Evolutionary conservation across 2,797 vertebrate genomes (phyloP).

Genomic region (Anguilla obscura): DNA sequence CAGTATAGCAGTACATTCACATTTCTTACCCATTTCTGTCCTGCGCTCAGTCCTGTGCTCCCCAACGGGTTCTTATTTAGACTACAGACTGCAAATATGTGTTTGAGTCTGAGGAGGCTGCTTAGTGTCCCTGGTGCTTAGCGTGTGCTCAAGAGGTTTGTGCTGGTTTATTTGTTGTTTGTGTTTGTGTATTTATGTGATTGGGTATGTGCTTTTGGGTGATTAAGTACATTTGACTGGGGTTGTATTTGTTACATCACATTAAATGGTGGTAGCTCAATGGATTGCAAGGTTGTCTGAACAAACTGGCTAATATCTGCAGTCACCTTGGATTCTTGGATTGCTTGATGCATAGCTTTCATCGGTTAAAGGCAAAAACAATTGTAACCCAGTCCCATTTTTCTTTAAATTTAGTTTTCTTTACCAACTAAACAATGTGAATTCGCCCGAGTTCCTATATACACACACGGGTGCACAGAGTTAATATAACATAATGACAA

Average conservation of each 20-base stretch:
- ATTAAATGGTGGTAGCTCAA: too few species aligned
- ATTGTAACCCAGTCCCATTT: too few species aligned
- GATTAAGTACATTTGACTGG: neutral
- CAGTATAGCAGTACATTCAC: neutral
- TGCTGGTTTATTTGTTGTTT: neutral
- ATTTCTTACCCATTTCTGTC: neutral
- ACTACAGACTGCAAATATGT: neutral
- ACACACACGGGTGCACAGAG: too few species aligned
- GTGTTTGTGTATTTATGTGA: slow-evolving; percentile 20
- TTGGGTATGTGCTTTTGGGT: slow-evolving; percentile 21
- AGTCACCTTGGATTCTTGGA: too few species aligned
- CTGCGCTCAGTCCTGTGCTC: slow-evolving; percentile 13
- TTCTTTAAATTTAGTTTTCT: too few species aligned
- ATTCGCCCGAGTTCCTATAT: too few species aligned
- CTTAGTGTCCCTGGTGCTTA: neutral
- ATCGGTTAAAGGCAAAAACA: too few species aligned
- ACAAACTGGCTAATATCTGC: too few species aligned
- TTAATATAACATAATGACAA: too few species aligned
- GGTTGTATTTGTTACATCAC: neutral
- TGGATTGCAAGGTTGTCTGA: too few species aligned
- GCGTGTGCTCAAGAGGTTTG: neutral
- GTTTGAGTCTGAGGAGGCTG: neutral
- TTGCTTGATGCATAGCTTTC: too few species aligned
- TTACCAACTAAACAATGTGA: too few species aligned
- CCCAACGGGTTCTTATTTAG: slow-evolving; percentile 23